These are phyloP conservation scores for Atlantisia rogersi DNA, from an alignment of 2,113 vertebrate genomes.

Conservation along the genomic window DNA sequence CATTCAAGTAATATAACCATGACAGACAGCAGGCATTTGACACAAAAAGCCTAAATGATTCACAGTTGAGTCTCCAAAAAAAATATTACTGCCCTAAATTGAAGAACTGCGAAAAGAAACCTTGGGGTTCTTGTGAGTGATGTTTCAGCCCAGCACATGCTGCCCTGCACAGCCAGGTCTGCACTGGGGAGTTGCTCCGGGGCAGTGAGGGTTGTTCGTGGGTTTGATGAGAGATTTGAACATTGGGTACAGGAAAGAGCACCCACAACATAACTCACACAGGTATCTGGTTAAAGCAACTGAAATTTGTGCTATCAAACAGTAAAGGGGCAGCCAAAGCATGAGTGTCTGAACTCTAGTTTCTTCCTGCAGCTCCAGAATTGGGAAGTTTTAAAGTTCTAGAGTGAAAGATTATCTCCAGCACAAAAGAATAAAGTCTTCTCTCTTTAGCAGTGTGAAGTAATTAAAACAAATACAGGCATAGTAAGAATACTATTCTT, in stretches of 20 bases:
- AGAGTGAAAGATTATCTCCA: neutral
- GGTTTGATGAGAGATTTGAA: neutral
- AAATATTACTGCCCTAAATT: neutral
- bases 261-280: neutral
- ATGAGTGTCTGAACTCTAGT: neutral
- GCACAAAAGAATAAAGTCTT: neutral
- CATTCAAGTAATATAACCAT: neutral
- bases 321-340: neutral
- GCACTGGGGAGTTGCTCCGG: fast-evolving
- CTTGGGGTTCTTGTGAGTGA: fast-evolving
- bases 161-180: fast-evolving
- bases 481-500: neutral
- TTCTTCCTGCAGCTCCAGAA: neutral
- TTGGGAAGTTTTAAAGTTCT: neutral
- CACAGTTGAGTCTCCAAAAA: neutral
- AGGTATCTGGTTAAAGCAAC: fast-evolving
- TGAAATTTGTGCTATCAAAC: neutral
- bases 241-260: neutral
- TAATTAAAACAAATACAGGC: neutral
- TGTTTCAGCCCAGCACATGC: neutral
- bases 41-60: neutral
- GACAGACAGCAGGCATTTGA: neutral
- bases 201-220: fast-evolving
- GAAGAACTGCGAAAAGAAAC: neutral
- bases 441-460: neutral